A percentile compares a stretch with the other conserved stretches of the same genome.
phyloP scores from a whole-genome alignment of 2,888 invertebrate genomes.

The Rugalucina vietnamica region DNA sequence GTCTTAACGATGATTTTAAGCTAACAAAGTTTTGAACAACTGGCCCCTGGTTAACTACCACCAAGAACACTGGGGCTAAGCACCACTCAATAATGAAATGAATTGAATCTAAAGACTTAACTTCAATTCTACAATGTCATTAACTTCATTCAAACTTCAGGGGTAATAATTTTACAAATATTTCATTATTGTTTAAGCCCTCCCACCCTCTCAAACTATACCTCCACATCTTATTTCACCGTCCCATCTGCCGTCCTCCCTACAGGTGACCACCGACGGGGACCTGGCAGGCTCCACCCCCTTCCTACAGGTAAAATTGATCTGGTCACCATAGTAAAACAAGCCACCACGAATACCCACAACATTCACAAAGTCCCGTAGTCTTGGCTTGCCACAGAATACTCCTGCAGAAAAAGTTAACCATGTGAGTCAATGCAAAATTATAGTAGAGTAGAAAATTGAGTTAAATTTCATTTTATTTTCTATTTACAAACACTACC shows the following conservation, averaged over 20 bases:
- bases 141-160: no score
- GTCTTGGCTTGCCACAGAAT: constrained; percentile 78
- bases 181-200: no score
- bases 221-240: constrained; percentile 84
- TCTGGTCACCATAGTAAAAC: constrained; percentile 74
- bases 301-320: constrained; percentile 76
- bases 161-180: no score
- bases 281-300: constrained; percentile 73
- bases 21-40: no score
- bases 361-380: constrained; percentile 69
- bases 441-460: no score
- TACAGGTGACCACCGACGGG: constrained; percentile 84
- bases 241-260: constrained; percentile 86
- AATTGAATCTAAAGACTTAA: background rate
- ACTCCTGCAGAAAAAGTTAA: constrained; percentile 62
- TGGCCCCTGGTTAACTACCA: no score
- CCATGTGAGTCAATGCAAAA: no score
- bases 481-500: no score
- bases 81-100: no score
- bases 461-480: no score
- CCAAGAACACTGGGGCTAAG: no score
- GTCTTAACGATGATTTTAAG: no score
- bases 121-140: background rate
- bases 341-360: constrained; percentile 72
- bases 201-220: constrained; percentile 54